Conservation (phyloP, 2,888 invertebrate species). For the Argyresthia goedartella region DNA sequence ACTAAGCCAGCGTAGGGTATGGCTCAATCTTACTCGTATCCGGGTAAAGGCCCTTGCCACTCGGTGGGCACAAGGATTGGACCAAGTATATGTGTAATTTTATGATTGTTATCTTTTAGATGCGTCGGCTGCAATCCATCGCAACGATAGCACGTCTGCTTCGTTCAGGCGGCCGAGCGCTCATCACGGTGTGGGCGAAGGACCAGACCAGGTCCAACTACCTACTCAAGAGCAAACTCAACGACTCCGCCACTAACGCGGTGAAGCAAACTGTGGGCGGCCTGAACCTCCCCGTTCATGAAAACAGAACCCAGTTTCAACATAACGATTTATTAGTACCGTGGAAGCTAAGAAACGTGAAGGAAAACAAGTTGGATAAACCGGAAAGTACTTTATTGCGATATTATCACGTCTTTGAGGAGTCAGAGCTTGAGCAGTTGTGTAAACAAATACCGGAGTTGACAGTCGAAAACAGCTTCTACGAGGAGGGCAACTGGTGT, state of each 20-base stretch:
- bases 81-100: too few species aligned
- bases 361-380: slow-evolving; percentile 34
- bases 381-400: slow-evolving; percentile 76
- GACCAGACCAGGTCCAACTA: slow-evolving; percentile 80
- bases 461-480: slow-evolving; percentile 78
- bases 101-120: too few species aligned
- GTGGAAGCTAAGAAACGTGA: slow-evolving; percentile 80
- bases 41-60: too few species aligned
- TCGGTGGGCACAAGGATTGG: too few species aligned
- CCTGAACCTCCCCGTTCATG: slow-evolving; percentile 81
- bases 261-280: slow-evolving; percentile 29
- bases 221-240: slow-evolving; percentile 30
- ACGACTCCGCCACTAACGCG: slow-evolving; percentile 17
- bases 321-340: slow-evolving; percentile 95
- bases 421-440: slow-evolving; percentile 81
- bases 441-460: slow-evolving; percentile 68
- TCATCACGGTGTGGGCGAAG: slow-evolving; percentile 98
- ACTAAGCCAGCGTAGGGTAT: too few species aligned
- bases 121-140: slow-evolving; percentile 81
- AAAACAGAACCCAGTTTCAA: slow-evolving; percentile 90
- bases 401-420: slow-evolving; percentile 94
- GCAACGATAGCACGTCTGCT: slow-evolving; percentile 82
- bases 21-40: too few species aligned
- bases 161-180: slow-evolving; percentile 77
- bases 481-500: slow-evolving; percentile 98